phyloP scores from a whole-genome alignment of 2,113 vertebrate species.

The Garra rufa region DNA sequence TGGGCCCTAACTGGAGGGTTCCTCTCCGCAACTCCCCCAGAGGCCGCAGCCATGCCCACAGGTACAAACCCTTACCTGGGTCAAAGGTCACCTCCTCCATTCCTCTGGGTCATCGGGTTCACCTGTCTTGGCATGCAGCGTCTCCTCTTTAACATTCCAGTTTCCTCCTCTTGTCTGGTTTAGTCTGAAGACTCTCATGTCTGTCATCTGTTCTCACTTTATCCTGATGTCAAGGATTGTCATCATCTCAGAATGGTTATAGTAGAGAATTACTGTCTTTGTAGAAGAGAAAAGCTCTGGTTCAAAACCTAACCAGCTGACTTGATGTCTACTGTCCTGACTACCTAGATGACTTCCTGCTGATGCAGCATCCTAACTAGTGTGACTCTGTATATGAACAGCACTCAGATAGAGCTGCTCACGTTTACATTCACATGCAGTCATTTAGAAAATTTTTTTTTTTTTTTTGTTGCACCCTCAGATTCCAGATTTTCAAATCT shows the following conservation, averaged over 20 bases:
- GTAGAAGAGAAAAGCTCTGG: not conserved
- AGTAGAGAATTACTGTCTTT: not conserved
- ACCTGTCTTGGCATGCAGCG: constrained; percentile 34
- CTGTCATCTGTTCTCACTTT: constrained; percentile 8
- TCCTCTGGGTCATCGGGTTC: constrained; percentile 31
- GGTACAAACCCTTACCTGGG: constrained; percentile 75
- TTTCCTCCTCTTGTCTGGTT: not conserved
- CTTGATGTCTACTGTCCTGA: not conserved
- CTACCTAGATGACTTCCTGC: not conserved
- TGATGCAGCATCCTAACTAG: not conserved
- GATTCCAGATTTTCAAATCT: no score
- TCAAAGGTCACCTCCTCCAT: constrained; percentile 34
- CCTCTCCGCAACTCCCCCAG: constrained; percentile 87
- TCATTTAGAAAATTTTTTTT: no score
- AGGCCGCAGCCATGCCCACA: constrained; percentile 89
- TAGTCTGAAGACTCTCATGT: not conserved
- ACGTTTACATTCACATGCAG: no score
- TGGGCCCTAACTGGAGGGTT: constrained; percentile 94
- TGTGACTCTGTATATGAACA: not conserved
- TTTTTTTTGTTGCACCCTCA: no score
- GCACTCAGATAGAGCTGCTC: not conserved
- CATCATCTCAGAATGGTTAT: not conserved
- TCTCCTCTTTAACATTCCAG: constrained; percentile 12
- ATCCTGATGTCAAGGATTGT: not conserved
- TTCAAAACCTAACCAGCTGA: not conserved